phyloP scores from a whole-genome alignment of 1,140 invertebrate species.

The Bombus affinis region DNA sequence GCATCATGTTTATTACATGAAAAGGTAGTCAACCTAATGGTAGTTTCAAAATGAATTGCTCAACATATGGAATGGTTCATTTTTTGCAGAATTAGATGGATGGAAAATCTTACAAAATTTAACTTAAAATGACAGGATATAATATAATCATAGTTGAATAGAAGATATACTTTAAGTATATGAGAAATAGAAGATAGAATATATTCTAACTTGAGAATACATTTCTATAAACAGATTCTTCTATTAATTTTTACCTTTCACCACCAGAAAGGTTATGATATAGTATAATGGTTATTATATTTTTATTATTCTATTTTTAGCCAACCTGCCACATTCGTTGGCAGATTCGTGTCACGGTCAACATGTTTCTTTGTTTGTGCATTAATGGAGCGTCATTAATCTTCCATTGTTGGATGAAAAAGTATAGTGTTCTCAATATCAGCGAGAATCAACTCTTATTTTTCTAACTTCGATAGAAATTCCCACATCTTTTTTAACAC shows the following conservation, averaged over 20 bases:
- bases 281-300: background rate
- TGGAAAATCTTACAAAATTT: background rate
- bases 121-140: too few relatives aligned
- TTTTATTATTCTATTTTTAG: constrained; percentile 27
- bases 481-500: background rate
- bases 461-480: background rate
- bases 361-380: constrained; percentile 19
- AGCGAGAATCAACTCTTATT: background rate
- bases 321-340: constrained; percentile 8
- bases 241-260: background rate
- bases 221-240: background rate
- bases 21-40: background rate
- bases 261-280: background rate
- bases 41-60: background rate
- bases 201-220: background rate
- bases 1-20: background rate
- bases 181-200: background rate
- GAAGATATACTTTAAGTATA: background rate
- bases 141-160: background rate
- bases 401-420: background rate
- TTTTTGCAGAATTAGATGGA: background rate
- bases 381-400: constrained; percentile 19
- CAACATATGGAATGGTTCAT: background rate
- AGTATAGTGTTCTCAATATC: background rate
- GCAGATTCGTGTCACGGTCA: constrained; percentile 32